Conservation (phyloP, 1,140 invertebrate species). For the Aphis gossypii region DNA sequence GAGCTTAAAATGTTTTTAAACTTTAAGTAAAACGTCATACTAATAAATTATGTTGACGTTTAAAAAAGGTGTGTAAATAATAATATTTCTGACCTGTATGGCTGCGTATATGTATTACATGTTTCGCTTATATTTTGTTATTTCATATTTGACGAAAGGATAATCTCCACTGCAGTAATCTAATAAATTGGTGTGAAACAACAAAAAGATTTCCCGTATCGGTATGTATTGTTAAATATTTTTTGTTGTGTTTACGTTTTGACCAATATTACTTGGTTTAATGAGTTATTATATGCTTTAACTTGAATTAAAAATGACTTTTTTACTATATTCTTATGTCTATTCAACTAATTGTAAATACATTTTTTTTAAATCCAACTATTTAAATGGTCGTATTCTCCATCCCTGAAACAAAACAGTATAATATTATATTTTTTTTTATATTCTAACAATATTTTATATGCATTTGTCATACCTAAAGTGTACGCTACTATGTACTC, state of each 20-base stretch:
- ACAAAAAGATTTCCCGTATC: not conserved
- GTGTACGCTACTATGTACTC: no score
- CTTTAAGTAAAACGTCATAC: not conserved
- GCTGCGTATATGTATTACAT: not conserved
- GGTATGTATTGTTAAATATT: not conserved
- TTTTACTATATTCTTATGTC: no score
- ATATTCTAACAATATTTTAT: no score
- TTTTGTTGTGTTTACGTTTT: not conserved
- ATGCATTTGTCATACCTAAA: no score
- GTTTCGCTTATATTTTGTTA: not conserved
- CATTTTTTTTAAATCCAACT: no score
- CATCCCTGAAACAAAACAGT: no score
- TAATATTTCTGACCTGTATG: no score
- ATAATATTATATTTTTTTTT: no score
- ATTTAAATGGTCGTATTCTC: no score
- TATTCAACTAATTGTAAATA: no score
- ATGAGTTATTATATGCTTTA: not conserved
- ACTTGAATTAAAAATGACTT: not conserved
- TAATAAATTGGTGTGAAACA: not conserved
- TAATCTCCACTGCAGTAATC: not conserved
- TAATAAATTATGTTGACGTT: not conserved
- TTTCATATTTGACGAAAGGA: not conserved
- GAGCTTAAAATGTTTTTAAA: not conserved
- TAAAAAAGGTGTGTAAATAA: not conserved
- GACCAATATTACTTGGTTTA: not conserved